Evolutionary conservation across 2,888 invertebrate species (phyloP).

Genomic region (Lottia scabra): DNA sequence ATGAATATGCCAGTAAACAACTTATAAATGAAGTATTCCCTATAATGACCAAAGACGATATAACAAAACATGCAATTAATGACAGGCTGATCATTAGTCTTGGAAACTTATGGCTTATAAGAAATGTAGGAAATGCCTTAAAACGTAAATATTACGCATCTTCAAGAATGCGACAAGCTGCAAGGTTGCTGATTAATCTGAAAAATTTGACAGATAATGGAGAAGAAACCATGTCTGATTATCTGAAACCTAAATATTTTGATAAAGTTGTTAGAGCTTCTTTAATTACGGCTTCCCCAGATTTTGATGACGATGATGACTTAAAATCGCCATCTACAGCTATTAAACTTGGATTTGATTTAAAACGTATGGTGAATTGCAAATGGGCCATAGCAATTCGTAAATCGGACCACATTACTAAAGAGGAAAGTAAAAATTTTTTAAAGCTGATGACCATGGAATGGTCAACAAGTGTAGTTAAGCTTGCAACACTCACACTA

Average conservation of each 20-base stretch:
- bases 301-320: not conserved
- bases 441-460: not conserved
- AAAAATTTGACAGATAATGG: not conserved
- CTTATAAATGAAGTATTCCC: not conserved
- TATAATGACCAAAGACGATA: not conserved
- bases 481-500: not conserved
- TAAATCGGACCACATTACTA: not conserved
- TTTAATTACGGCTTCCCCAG: not conserved
- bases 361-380: not conserved
- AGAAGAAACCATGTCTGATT: too few relatives aligned
- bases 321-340: not conserved
- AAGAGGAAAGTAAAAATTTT: not conserved
- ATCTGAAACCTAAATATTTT: not conserved
- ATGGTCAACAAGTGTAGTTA: not conserved
- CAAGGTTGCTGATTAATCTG: not conserved
- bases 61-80: not conserved
- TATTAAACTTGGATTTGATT: not conserved
- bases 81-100: not conserved
- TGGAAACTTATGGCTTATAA: not conserved
- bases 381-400: not conserved
- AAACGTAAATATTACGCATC: not conserved
- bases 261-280: not conserved
- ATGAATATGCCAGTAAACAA: too few relatives aligned
- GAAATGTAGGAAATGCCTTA: not conserved
- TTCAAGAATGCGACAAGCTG: not conserved